Base-by-base conservation (phyloP, 2,888 invertebrate genomes). In the Agrotis exclamationis region DNA sequence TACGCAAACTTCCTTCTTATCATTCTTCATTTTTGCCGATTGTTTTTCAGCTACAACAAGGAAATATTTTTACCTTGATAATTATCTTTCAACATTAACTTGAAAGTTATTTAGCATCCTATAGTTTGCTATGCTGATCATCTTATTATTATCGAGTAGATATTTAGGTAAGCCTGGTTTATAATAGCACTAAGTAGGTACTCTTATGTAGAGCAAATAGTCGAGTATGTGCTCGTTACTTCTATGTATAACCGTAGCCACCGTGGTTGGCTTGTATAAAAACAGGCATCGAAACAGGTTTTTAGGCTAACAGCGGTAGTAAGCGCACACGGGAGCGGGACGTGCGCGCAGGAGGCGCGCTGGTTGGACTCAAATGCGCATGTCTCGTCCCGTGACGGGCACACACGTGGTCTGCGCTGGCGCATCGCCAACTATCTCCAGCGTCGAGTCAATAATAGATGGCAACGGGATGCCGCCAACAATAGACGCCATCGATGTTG, bases 361-460 rank as follows among this genome's bases (percentile, higher is more conserved):
- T 87, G 82, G 88, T 80, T 81, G 79, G 87, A 83, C 86, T 86
- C 87, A 65, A 73, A 84, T 87, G 88, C 89, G 92, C 90, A 90
- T 88, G 92, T 89, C 85, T 88, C 88, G 93, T 93, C 95, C 91
- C 95, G 94, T 96, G 96, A 96, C 94, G 91, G 88, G 86, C 80
- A 87, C 91, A 90, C 96, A 96, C 96, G 96, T 96, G 96, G 96
- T 93, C 86, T 89, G 88, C 89, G 90, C 93, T 96, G 96, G 96
- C 95, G 91, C 91, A 85, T 44, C 81, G 96, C 96, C 96, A 96
- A 95, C 93, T 91, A 95, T 95, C 95, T 96, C 96, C 96, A 96
- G 95, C 94, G 91, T 90, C 91, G 96, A 95, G 95, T 96, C 96
- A 96, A 96, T 96, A 96, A 96, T 96, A 96, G 96, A 95, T 89